Evolutionary conservation across 2,888 invertebrate species (phyloP).

Genomic region (Proisotoma minuta): DNA sequence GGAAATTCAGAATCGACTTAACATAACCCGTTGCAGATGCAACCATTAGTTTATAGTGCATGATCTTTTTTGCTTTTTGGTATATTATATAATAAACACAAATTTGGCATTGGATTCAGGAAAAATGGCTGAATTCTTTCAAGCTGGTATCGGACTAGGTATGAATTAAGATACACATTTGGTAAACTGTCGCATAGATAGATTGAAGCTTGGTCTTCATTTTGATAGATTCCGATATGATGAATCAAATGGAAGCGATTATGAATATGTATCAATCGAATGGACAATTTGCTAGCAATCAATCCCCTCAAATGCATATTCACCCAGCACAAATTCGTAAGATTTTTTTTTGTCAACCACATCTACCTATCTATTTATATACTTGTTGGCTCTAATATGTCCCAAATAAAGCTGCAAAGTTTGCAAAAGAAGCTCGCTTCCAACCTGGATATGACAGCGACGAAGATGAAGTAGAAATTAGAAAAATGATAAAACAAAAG

Average conservation of each 20-base stretch:
- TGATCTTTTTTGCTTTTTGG: too few species aligned
- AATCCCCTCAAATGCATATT: neutral
- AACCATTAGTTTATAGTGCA: too few species aligned
- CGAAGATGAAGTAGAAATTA: constrained; percentile 6
- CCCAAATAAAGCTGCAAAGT: neutral
- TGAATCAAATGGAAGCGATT: constrained; percentile 3
- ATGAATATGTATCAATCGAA: neutral
- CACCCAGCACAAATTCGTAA: neutral
- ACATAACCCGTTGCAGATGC: too few species aligned
- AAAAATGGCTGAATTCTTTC: neutral
- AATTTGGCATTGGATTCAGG: too few species aligned
- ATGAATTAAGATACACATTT: neutral
- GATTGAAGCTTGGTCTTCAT: too few species aligned
- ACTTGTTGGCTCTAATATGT: neutral
- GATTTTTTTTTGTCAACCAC: neutral
- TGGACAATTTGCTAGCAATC: neutral
- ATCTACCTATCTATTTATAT: neutral
- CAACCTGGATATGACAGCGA: neutral
- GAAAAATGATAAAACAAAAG: constrained; percentile 6
- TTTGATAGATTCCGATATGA: neutral
- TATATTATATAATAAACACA: too few species aligned
- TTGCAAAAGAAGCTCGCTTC: neutral
- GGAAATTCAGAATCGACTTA: too few species aligned
- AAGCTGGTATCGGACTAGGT: neutral
- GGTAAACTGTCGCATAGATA: neutral